Evolutionary conservation across 2,888 invertebrate species (phyloP).

Genomic region (Charanyca ferruginea): DNA sequence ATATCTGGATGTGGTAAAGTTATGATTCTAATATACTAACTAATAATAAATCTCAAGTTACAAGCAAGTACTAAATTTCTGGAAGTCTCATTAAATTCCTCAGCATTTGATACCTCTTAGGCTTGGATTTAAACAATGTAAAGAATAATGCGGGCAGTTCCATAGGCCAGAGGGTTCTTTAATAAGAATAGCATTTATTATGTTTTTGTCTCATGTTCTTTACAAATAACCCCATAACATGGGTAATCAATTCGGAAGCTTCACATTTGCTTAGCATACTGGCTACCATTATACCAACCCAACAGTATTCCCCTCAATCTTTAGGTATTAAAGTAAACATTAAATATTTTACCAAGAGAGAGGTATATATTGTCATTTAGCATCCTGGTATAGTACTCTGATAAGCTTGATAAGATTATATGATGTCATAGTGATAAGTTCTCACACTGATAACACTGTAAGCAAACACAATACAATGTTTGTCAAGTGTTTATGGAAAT

Average conservation of each 20-base stretch:
- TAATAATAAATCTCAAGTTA: neutral
- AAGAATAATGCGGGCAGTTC: too few species aligned
- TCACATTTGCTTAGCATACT: neutral
- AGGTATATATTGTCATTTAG: slow-evolving; percentile 44
- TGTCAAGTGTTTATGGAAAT: slow-evolving; percentile 52
- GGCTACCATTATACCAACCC: neutral
- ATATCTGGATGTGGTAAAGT: neutral
- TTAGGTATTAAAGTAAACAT: slow-evolving; percentile 41
- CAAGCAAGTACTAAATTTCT: neutral
- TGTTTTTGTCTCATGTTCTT: too few species aligned
- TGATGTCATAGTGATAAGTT: slow-evolving; percentile 74
- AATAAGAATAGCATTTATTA: too few species aligned
- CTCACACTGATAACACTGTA: slow-evolving; percentile 64
- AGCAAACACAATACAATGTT: slow-evolving; percentile 58
- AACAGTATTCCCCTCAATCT: slow-evolving; percentile 23
- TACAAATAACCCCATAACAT: too few species aligned
- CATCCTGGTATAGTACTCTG: slow-evolving; percentile 64
- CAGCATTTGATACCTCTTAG: neutral
- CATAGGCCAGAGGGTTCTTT: too few species aligned
- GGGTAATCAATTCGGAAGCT: neutral
- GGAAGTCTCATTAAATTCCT: neutral
- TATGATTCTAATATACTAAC: neutral
- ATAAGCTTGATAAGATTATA: slow-evolving; percentile 70
- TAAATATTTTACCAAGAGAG: slow-evolving; percentile 54
- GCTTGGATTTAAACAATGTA: neutral